Conservation (phyloP, 2,797 vertebrate genomes). For the Megaceryle alcyon region DNA sequence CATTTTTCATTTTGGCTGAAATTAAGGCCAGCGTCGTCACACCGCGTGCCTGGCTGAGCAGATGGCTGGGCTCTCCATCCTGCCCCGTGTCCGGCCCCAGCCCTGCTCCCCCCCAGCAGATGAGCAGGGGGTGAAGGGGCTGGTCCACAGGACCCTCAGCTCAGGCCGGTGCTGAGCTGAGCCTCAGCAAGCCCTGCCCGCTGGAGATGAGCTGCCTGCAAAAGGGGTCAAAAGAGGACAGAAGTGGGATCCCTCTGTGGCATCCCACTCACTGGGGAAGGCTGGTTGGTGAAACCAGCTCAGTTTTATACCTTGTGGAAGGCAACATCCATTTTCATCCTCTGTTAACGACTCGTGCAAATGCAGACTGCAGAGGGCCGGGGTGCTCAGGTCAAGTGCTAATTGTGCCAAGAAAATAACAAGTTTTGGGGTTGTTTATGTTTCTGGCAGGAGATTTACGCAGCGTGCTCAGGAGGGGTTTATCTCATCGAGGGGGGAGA, state of each 20-base stretch:
- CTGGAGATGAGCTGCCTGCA: accelerated
- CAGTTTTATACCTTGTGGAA: accelerated
- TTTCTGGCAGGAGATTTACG: slow-evolving; percentile 13
- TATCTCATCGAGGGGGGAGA: slow-evolving; percentile 47
- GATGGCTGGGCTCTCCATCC: accelerated
- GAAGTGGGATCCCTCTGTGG: neutral
- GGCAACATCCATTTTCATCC: neutral
- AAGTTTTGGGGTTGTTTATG: slow-evolving; percentile 46
- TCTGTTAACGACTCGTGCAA: neutral
- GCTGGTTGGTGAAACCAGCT: accelerated
- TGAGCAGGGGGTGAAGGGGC: too few relatives aligned
- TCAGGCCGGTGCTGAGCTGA: neutral
- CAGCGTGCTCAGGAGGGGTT: slow-evolving; percentile 39
- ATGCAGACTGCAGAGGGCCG: neutral
- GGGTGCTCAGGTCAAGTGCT: slow-evolving; percentile 45
- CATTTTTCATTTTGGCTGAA: neutral
- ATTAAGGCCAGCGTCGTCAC: accelerated
- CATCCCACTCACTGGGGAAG: neutral
- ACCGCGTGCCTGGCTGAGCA: accelerated
- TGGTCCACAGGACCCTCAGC: too few relatives aligned
- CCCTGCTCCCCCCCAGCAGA: neutral
- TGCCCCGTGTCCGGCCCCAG: accelerated
- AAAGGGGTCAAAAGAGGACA: accelerated
- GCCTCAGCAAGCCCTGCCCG: accelerated
- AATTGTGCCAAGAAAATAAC: slow-evolving; percentile 67